phyloP scores from a whole-genome alignment of 2,797 vertebrate species.

The Aulostomus chinensis region DNA sequence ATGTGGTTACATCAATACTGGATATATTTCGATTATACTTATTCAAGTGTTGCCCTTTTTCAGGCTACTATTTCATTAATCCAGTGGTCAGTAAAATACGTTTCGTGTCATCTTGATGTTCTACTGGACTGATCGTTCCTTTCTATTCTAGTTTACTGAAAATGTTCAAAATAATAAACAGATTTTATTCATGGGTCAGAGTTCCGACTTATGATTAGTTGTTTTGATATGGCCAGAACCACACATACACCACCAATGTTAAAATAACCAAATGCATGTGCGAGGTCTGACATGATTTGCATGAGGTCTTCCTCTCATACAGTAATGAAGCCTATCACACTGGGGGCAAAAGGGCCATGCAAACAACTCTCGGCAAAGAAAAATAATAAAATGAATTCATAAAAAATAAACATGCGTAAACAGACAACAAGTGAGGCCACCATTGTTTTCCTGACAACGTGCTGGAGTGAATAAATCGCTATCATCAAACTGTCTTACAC shows the following conservation, averaged over 20 bases:
- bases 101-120: too few species aligned
- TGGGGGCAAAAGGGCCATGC: slow-evolving; percentile 10
- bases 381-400: slow-evolving; percentile 4
- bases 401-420: slow-evolving; percentile 21
- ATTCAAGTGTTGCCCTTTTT: too few species aligned
- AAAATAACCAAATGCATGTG: slow-evolving; percentile 7
- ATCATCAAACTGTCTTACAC: slow-evolving; percentile 11
- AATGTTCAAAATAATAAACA: too few species aligned
- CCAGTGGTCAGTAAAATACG: too few species aligned
- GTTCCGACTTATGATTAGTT: too few species aligned
- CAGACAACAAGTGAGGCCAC: slow-evolving; percentile 10
- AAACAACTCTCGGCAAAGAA: slow-evolving; percentile 9
- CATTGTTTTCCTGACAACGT: slow-evolving; percentile 8
- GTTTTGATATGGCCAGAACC: slow-evolving; percentile 12
- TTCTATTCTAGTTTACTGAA: too few species aligned
- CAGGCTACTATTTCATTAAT: too few species aligned
- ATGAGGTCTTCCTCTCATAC: slow-evolving; percentile 21
- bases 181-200: too few species aligned
- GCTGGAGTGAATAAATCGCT: slow-evolving; percentile 23
- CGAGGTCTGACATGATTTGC: slow-evolving; percentile 18
- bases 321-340: slow-evolving; percentile 5
- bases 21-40: too few species aligned
- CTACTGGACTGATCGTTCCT: too few species aligned
- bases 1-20: too few species aligned
- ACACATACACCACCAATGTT: background rate